Evolutionary conservation across 1,140 invertebrate genomes (phyloP), one percentile per base, ranked within the genome.

Genomic region (Penaeus chinensis): DNA sequence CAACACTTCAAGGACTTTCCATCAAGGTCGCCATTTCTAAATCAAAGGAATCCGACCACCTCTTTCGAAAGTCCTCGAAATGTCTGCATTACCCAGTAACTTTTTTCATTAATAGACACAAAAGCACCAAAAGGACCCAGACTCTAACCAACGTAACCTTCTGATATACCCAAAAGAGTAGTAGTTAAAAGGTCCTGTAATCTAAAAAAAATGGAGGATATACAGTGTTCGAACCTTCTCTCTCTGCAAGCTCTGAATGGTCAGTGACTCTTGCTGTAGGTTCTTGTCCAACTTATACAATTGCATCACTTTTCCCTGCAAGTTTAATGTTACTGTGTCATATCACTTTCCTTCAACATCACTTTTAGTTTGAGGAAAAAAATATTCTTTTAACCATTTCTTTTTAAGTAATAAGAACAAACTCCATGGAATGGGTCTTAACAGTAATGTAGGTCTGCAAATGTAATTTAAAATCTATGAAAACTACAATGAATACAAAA

Each of bases 251-350:
- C 95, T 95, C 91, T 96, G 96, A 77, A 98, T 92, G 82, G 95
- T 96, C 63, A 95, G 94, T 10, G 96, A 97, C 92, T 97, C 96
- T 91, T 97, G 96, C 90, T 97, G 96, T n/a, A 98, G 93, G 89
- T 96, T 92, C 91, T 95, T 94, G 93, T 98, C 96, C 90, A 97
- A 92, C 89, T 96, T 95, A 93, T 96, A 97, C 22, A 98, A 93
- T 92, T 97, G 94, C 88, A 95, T 94, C 60, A 96, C 94, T 92
- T 96, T 96, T 86, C 95, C 95, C 95, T 96, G 92, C 63, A 92
- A 92, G 88, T 88, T 90, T 69, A 84, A 90, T 85, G 83, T 86
- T 60, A 88, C 85, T 88, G 76, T 66, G 76, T 88, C 82, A 88
- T 84, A 79, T 89, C 87, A 89, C 89, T 66, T 65, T 24, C 37